Base-by-base conservation (phyloP, 2,797 vertebrate species). In the Syndactyla subalaris region DNA sequence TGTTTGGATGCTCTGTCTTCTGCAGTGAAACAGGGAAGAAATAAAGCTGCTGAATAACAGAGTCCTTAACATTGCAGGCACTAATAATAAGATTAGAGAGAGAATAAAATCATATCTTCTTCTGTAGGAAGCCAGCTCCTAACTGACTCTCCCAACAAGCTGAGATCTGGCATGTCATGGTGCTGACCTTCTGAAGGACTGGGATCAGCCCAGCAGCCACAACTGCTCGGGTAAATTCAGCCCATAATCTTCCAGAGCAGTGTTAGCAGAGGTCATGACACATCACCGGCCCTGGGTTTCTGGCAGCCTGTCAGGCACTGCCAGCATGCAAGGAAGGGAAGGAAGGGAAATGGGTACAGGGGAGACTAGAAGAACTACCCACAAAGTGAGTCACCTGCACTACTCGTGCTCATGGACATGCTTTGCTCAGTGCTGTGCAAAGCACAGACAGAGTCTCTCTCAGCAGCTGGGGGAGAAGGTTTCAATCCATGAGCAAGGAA, bases 21-120 rank as follows among this genome's bases (percentile, higher is more conserved):
- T 5, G 43, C 85, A 91, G 41, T 79, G 43, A 51, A 88, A 80
- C 1, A 22, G 22, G 30, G 43, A 70, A 90, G 90, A 63, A 85
- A 57, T 84, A 84, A 95, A 96, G 91, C 70, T 93, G 88, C 85
- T 92, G 73, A 93, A 91, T 92, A 96, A 89, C 63, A 87, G 32
- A 82, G 62, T 70, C 66, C 54, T 89, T 92, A 85, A 72, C 27
- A 48, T 62, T 82, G 67, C 76, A 92, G 83, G 38, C 48, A 93
- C 49, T 89, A 94, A 89, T 78, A 91, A 91, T 49, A 88, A 74
- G 62, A 90, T 94, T 88, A 82, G 48, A 81, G 54, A 81, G 30
- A 61, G 73, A 89, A 92, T 78, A 95, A 88, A 84, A 89, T 89
- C 30, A 29, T 45, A 68, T 91, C 46, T 55, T 75, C 67, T 92